Base-by-base conservation (phyloP, 2,113 vertebrate genomes). In the Pangasianodon gigas region DNA sequence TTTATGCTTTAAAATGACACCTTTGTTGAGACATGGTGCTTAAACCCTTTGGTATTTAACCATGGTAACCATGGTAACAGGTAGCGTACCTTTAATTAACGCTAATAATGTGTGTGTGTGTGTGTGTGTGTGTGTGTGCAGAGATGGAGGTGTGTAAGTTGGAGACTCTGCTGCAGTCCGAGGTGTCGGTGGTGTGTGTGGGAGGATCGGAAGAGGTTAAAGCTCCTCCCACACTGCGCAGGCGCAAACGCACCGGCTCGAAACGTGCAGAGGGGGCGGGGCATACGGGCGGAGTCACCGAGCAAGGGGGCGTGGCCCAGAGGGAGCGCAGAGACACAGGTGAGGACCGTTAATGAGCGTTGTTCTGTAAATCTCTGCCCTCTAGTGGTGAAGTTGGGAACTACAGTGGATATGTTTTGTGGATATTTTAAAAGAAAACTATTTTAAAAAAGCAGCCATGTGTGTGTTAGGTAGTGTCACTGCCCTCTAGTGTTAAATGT, bases 91-190 rank as follows among this genome's bases (percentile, higher is more conserved):
- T 60, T 24, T 60, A 21, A 60, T 60, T 60, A 24, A 60, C 24
- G 19, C 19, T 60, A 19, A 21, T 58, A 19, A 19, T 48, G 84
- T 24, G 6, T 85, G 46, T 54, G 32, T 84, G 19, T 54, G 29
- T 87, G 9, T 87, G 60, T 71, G 58, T 52, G 51, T 32, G 62
- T 62, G 75, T 9, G 37, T 0, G 11, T 11, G 1, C 94, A 97
- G 97, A 97, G 93, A 94, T 95, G 32, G 97, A 98, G 69, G 96
- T 98, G n/a, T 94, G 94, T 90, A 97, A 97, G 91, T 94, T 97
- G 0, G 97, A 98, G 93, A 97, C 97, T 1, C 93, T 97, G 87
- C 94, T 96, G 37, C 96, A 97, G 90, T 91, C 97, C 0, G 97
- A 97, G 77, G 97, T 97, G 29, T 88, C 97, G 0, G 95, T 96